phyloP scores from a whole-genome alignment of 1,140 invertebrate genomes.

The Proales similis region DNA sequence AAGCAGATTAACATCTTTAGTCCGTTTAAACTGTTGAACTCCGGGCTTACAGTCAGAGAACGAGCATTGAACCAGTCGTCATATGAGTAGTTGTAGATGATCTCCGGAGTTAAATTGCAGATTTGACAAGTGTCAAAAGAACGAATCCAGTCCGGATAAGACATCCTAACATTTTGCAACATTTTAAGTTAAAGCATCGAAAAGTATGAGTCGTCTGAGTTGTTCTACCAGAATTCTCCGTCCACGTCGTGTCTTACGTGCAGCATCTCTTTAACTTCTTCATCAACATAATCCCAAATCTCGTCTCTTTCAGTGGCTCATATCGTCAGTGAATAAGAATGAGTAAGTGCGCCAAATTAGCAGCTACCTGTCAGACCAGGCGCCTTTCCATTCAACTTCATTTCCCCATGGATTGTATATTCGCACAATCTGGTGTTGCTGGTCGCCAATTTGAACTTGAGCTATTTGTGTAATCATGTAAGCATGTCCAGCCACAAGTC shows the following conservation, averaged over 20 bases:
- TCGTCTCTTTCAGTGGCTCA: not conserved
- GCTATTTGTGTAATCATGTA: conserved; percentile 37
- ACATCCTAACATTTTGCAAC: conserved; percentile 19
- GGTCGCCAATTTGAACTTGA: conserved; percentile 16
- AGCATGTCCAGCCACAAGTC: conserved; percentile 36
- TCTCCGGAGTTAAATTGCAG: conserved; percentile 37
- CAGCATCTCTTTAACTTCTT: conserved; percentile 76
- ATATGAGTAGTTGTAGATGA: conserved; percentile 15
- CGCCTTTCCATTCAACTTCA: conserved; percentile 91
- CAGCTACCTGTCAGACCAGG: conserved; percentile 33
- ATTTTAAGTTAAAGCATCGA: not conserved
- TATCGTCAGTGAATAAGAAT: not conserved
- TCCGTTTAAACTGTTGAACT: not conserved
- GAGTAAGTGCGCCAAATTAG: not conserved
- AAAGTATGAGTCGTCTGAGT: not conserved
- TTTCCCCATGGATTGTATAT: conserved; percentile 90
- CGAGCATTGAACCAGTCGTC: conserved; percentile 12
- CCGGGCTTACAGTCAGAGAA: not conserved
- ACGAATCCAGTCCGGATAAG: conserved; percentile 35
- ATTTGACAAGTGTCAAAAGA: conserved; percentile 38
- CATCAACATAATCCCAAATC: conserved; percentile 79
- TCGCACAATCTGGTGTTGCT: not conserved
- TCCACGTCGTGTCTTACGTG: conserved; percentile 54
- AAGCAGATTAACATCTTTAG: not conserved
- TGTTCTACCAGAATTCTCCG: conserved; percentile 36